Percentiles rank a stretch among this genome's conserved stretches.
Evolutionary conservation across 2,113 vertebrate species (phyloP).

Genomic region (Pseudorectes ferrugineus): DNA sequence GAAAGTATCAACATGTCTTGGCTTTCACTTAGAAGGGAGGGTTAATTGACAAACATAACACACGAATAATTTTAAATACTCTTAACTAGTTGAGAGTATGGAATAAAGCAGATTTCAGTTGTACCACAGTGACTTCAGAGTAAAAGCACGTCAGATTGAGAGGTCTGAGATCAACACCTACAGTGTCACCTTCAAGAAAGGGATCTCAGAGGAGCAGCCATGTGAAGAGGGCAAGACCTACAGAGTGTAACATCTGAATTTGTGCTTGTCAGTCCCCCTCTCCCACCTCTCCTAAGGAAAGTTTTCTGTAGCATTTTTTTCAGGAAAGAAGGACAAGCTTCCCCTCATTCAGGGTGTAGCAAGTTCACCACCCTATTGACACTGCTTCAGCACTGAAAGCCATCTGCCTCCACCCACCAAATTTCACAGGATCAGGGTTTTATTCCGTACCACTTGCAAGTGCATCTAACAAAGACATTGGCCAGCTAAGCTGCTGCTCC

Average conservation of each 20-base stretch:
- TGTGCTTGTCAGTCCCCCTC: neutral
- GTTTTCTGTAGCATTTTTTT: neutral
- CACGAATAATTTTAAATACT: neutral
- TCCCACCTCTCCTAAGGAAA: neutral
- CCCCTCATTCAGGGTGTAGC: neutral
- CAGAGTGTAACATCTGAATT: rapidly evolving
- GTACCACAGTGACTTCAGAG: neutral
- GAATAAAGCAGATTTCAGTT: neutral
- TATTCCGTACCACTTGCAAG: neutral
- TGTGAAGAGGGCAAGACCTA: neutral
- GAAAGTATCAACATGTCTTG: neutral
- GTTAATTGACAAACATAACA: neutral
- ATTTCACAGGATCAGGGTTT: neutral
- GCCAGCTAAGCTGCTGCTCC: neutral
- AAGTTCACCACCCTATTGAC: neutral
- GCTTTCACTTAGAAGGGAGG: neutral
- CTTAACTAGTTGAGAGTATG: neutral
- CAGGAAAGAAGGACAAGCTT: neutral
- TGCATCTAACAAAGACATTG: neutral
- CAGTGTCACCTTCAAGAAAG: neutral
- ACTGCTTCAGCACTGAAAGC: neutral
- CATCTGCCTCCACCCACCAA: neutral
- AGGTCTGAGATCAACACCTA: neutral
- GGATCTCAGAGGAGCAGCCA: neutral
- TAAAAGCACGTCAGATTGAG: neutral